Evolutionary conservation across 2,888 invertebrate genomes (phyloP).

Genomic region (Eretmocerus hayati): DNA sequence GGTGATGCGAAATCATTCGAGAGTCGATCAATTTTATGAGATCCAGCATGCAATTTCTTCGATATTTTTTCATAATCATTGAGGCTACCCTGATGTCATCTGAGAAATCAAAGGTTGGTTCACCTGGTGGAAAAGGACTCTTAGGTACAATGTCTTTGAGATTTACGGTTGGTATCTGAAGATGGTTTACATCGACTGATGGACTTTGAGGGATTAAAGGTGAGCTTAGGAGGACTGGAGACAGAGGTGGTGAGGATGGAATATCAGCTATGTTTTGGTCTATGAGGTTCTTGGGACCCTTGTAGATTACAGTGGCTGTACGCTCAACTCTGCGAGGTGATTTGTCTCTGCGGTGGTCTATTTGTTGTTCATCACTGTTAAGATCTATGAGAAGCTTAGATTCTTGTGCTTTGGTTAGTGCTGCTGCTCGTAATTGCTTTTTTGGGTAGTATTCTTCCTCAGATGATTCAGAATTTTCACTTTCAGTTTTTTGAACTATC

Average conservation of each 20-base stretch:
- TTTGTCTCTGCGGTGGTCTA: not conserved
- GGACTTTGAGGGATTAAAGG: slow-evolving; percentile 18
- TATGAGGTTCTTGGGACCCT: slow-evolving; percentile 26
- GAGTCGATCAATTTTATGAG: slow-evolving; percentile 39
- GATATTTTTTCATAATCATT: slow-evolving; percentile 27
- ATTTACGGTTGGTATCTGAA: slow-evolving; percentile 27
- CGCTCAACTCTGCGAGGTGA: slow-evolving; percentile 29
- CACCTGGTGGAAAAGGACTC: slow-evolving; percentile 25
- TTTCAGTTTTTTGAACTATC: slow-evolving; percentile 1
- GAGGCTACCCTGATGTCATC: slow-evolving; percentile 19
- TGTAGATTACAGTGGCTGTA: slow-evolving; percentile 38
- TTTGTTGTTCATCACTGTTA: slow-evolving; percentile 5
- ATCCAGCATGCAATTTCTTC: slow-evolving; percentile 37
- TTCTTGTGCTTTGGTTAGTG: not conserved
- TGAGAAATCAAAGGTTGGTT: slow-evolving; percentile 1
- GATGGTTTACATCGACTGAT: slow-evolving; percentile 20
- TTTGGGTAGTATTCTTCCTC: slow-evolving; percentile 17
- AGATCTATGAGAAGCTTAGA: slow-evolving; percentile 7
- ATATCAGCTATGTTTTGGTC: slow-evolving; percentile 1
- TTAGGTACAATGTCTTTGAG: slow-evolving; percentile 28
- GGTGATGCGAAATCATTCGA: slow-evolving; percentile 35
- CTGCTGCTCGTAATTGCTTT: slow-evolving; percentile 3
- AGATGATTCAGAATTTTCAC: slow-evolving; percentile 11
- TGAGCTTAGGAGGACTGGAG: slow-evolving; percentile 9
- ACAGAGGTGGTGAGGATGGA: not conserved